Evolutionary conservation across 2,113 vertebrate species (phyloP).

Genomic region (Pogona vitticeps): DNA sequence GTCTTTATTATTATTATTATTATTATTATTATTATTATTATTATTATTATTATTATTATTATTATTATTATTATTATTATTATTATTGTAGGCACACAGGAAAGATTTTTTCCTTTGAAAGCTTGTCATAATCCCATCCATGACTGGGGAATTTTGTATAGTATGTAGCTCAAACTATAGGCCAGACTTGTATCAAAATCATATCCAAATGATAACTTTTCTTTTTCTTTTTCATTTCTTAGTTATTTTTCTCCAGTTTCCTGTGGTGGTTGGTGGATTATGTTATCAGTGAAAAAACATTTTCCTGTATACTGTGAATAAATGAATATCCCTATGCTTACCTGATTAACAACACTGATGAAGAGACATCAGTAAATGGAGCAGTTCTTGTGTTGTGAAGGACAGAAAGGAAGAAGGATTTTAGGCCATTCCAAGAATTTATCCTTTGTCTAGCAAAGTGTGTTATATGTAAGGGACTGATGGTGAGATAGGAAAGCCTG

Average conservation of each 20-base stretch:
- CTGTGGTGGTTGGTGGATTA: neutral
- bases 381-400: neutral
- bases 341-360: neutral
- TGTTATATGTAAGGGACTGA: neutral
- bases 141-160: neutral
- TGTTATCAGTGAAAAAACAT: neutral
- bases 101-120: neutral
- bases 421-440: no score
- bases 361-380: neutral
- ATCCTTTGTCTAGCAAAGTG: neutral
- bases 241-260: neutral
- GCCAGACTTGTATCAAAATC: neutral
- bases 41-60: no score
- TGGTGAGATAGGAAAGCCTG: neutral
- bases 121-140: neutral
- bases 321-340: neutral
- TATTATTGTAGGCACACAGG: no score
- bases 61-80: no score
- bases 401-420: neutral
- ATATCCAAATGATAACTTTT: neutral
- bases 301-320: neutral
- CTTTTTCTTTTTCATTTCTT: neutral
- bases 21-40: no score
- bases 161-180: neutral
- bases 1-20: no score